Evolutionary conservation across 2,888 invertebrate species (phyloP).

Genomic region (Oscheius myriophilus): DNA sequence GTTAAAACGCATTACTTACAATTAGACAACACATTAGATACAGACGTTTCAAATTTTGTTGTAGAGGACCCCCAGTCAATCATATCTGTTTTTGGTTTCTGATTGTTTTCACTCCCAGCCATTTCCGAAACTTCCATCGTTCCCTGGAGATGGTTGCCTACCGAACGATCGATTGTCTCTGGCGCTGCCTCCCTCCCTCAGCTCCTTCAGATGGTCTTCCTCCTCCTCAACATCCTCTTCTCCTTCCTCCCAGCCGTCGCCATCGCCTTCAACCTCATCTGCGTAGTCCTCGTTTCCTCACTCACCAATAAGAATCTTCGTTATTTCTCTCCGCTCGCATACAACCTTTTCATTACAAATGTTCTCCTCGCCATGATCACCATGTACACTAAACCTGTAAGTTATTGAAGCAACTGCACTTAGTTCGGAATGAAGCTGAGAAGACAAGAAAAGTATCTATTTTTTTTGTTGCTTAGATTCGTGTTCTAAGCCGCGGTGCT

Average conservation of each 20-base stretch:
- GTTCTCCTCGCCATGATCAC: neutral
- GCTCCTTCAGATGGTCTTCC: too few relatives aligned
- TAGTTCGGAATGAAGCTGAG: neutral
- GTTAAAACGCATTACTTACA: too few relatives aligned
- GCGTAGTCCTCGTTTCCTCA: neutral
- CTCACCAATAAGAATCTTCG: neutral
- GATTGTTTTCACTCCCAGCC: too few relatives aligned
- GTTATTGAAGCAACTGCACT: neutral
- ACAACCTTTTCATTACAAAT: slow-evolving; percentile 1
- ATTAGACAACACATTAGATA: too few relatives aligned
- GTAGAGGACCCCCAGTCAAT: too few relatives aligned
- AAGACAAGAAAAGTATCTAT: neutral
- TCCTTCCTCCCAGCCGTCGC: neutral
- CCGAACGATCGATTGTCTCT: too few relatives aligned
- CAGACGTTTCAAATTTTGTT: too few relatives aligned
- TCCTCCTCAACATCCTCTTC: neutral
- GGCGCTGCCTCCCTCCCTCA: too few relatives aligned
- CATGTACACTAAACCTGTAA: neutral
- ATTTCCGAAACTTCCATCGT: too few relatives aligned
- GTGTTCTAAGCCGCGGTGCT: neutral
- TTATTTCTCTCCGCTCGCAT: neutral
- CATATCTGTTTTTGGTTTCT: too few relatives aligned
- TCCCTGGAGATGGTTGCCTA: too few relatives aligned
- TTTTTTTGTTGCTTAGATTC: neutral
- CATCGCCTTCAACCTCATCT: neutral